Percentiles rank a stretch among this genome's conserved stretches.
phyloP scores from a whole-genome alignment of 1,140 invertebrate genomes.

The Cydia strobilella region DNA sequence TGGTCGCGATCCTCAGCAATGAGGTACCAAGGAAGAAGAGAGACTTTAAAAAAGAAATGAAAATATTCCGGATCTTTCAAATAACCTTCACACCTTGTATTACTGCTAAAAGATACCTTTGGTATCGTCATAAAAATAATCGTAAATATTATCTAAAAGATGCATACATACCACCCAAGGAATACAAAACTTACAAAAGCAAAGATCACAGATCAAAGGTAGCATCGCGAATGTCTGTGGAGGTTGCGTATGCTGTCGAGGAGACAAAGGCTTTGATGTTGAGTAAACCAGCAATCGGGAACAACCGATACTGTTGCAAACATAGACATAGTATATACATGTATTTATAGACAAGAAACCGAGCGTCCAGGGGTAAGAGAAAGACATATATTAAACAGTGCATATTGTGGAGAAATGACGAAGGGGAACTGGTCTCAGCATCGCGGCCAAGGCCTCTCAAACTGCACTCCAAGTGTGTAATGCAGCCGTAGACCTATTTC shows the following conservation, averaged over 20 bases:
- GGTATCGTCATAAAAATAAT: not conserved
- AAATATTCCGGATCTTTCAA: too few species aligned
- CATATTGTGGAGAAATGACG: not conserved
- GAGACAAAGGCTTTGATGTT: constrained; percentile 5
- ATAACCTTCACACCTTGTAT: too few species aligned
- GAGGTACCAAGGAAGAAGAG: too few species aligned
- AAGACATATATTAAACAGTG: too few species aligned
- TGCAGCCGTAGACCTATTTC: not conserved
- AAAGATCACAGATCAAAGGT: constrained; percentile 6
- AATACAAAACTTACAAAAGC: not conserved
- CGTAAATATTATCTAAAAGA: not conserved
- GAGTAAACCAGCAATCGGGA: not conserved
- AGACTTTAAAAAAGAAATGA: too few species aligned
- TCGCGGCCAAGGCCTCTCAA: constrained; percentile 9
- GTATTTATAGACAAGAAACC: too few species aligned
- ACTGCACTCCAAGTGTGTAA: not conserved
- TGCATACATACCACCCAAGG: not conserved
- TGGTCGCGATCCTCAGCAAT: too few species aligned
- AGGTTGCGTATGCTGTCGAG: constrained; percentile 1
- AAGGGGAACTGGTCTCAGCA: not conserved
- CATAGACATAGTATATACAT: too few species aligned
- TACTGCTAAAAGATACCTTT: too few species aligned
- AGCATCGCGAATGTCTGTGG: not conserved
- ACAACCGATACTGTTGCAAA: too few species aligned
- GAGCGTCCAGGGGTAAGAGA: too few species aligned